Conservation (phyloP, 2,113 vertebrate species). For the Australoheros scitulus region DNA sequence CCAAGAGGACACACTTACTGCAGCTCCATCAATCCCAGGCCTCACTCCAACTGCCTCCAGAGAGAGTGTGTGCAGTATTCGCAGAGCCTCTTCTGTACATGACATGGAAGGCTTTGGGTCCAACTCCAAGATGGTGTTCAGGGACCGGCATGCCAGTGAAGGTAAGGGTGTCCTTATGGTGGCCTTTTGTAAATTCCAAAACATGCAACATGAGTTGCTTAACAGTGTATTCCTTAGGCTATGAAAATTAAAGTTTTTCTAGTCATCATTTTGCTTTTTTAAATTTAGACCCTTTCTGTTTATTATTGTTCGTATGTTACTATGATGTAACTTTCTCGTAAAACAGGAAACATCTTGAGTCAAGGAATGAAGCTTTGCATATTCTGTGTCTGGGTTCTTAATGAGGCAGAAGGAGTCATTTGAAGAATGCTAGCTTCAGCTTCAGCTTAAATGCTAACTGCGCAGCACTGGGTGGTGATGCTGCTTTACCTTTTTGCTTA, state of each 20-base stretch:
- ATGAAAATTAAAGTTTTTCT: not conserved
- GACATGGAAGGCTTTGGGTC: constrained; percentile 91
- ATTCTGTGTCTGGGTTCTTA: too few relatives aligned
- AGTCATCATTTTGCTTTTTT: too few relatives aligned
- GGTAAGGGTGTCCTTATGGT: constrained; percentile 78
- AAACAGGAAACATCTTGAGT: too few relatives aligned
- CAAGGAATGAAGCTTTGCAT: too few relatives aligned
- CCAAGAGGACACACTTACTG: constrained; percentile 35
- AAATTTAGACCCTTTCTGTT: too few relatives aligned
- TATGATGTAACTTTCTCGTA: too few relatives aligned
- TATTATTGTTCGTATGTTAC: too few relatives aligned
- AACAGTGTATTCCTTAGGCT: not conserved
- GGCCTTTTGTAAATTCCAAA: not conserved
- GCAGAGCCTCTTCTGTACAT: constrained; percentile 93
- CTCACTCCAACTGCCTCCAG: constrained; percentile 87
- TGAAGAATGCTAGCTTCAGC: too few relatives aligned
- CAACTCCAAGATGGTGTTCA: constrained; percentile 86
- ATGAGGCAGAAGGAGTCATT: too few relatives aligned
- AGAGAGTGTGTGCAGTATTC: constrained; percentile 90
- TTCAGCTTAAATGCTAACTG: not conserved
- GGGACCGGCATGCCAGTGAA: constrained; percentile 96
- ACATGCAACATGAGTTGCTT: not conserved
- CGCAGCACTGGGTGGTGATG: not conserved
- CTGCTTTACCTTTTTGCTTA: not conserved
- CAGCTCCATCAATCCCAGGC: constrained; percentile 83